Evolutionary conservation across 1,140 invertebrate species (phyloP), one percentile per base, ranked within the genome.

Genomic region (Protaetia brevitarsis): DNA sequence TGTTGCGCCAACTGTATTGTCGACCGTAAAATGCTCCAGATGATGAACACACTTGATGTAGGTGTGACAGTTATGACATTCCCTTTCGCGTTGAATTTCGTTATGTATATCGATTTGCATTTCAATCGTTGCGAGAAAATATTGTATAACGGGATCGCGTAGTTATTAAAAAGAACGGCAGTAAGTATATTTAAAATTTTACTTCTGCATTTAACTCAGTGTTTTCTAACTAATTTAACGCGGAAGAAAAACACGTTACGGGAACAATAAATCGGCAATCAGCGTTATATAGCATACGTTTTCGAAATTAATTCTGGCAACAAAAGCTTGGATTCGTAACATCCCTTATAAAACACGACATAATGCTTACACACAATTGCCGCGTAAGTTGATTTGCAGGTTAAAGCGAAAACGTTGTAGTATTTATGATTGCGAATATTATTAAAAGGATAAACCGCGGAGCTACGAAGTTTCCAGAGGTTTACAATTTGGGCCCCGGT

Each of bases 61-160:
- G 70, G 68, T 68, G 58, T 71, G 70, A 71, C 70, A 63, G 66
- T 67, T 69, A 69, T 69, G 66, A 69, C 66, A 66, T 67, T 66
- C 66, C 60, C 63, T 71, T 64, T 51, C 51, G 61, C 61, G 61
- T 67, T 51, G 67, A 63, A 71, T 71, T 71, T 71, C 59, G 66
- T 71, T 69, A 71, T 71, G 69, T 71, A 69, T 68, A 64, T 58
- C 62, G 68, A 69, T 69, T 69, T 69, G 64, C 60, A 66, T 66
- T 69, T 69, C 64, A 69, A 69, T 69, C 36, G 16, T 7, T 2
- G 13, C 30, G 10, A 23, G 16, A 10, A 51, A 19, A 51, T 8
- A 51, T 51, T 23, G 13, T 8, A 10, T 8, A 19, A 13, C 6
- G 8, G 41, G 13, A 19, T 4, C n/a, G 16, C 41, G 16, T 45